Conservation (phyloP, 64 coral and sea anemone genomes). For the Anthopleura sola region DNA sequence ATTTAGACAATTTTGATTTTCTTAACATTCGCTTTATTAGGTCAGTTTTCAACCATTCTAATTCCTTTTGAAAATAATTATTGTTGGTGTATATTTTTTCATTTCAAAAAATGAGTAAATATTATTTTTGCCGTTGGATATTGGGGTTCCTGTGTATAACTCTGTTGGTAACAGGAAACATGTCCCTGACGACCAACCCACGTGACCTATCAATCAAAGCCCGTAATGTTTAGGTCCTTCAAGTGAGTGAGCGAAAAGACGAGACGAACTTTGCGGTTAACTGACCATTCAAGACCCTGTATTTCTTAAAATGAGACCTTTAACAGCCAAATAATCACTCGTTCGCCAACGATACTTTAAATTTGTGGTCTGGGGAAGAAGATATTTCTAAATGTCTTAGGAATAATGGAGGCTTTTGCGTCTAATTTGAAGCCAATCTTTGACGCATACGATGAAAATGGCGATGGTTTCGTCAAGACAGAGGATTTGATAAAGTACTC, state of each 20-base stretch:
- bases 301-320: slow-evolving; percentile 64
- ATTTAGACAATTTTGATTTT: too few relatives aligned
- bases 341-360: background rate
- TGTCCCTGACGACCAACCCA: slow-evolving; percentile 13
- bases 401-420: slow-evolving; percentile 49
- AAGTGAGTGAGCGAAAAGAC: slow-evolving; percentile 3
- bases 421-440: slow-evolving; percentile 79
- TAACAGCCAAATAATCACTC: slow-evolving; percentile 43
- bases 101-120: too few relatives aligned
- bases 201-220: slow-evolving; percentile 89
- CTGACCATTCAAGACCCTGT: slow-evolving; percentile 21
- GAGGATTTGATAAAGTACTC: slow-evolving; percentile 74
- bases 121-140: too few relatives aligned
- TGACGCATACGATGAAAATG: slow-evolving; percentile 95
- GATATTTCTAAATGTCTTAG: background rate
- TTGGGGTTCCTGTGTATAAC: background rate
- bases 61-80: too few relatives aligned
- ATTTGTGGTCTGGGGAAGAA: slow-evolving; percentile 1
- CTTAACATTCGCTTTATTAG: too few relatives aligned
- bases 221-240: slow-evolving; percentile 7
- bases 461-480: slow-evolving; percentile 98
- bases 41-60: too few relatives aligned
- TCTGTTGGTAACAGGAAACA: background rate
- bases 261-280: slow-evolving; percentile 33
- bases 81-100: too few relatives aligned